phyloP scores from a whole-genome alignment of 2,888 invertebrate species.

The Cetonia aurata region DNA sequence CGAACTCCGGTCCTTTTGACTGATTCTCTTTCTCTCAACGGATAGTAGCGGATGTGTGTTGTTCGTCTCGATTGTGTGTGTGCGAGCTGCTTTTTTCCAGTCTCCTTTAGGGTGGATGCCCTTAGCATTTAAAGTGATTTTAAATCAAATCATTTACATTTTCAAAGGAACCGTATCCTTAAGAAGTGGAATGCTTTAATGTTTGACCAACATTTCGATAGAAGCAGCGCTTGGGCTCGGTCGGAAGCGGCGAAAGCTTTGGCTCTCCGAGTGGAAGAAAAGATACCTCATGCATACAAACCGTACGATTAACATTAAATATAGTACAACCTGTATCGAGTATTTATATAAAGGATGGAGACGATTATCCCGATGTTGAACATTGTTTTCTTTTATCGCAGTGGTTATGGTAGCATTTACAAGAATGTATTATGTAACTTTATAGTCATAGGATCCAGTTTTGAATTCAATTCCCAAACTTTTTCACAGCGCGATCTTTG shows the following conservation, averaged over 20 bases:
- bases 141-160: slow-evolving; percentile 62
- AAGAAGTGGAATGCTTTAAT: slow-evolving; percentile 46
- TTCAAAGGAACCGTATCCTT: slow-evolving; percentile 52
- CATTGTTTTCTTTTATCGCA: too few relatives aligned
- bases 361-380: too few relatives aligned
- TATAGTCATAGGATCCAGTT: too few relatives aligned
- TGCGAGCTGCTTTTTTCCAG: slow-evolving; percentile 21
- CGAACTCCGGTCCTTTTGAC: slow-evolving; percentile 51
- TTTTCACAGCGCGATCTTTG: too few relatives aligned
- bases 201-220: slow-evolving; percentile 46
- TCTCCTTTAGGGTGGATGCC: slow-evolving; percentile 54
- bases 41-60: slow-evolving; percentile 1
- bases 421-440: too few relatives aligned
- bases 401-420: too few relatives aligned
- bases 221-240: slow-evolving; percentile 9
- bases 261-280: slow-evolving; percentile 34
- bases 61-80: slow-evolving; percentile 9
- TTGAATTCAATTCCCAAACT: too few relatives aligned
- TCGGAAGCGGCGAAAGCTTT: slow-evolving; percentile 42
- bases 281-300: slow-evolving; percentile 46
- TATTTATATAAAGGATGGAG: too few relatives aligned
- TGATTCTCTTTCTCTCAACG: slow-evolving; percentile 48
- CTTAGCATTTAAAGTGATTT: slow-evolving; percentile 64
- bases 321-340: slow-evolving; percentile 6
- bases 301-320: slow-evolving; percentile 43